Conservation (phyloP, 2,113 vertebrate species). For the Pandion haliaetus region DNA sequence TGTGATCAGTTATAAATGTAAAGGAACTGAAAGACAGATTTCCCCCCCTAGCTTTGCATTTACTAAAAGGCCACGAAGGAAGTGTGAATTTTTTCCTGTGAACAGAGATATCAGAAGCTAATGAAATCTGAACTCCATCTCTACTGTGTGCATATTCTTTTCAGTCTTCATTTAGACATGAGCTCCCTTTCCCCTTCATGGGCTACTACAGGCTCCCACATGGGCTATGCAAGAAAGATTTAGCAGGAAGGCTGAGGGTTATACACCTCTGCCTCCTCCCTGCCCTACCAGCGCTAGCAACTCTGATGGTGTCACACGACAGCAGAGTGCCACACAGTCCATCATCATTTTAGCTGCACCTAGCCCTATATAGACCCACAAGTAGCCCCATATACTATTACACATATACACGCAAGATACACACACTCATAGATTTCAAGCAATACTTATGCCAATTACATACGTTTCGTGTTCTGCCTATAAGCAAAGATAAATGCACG, state of each 20-base stretch:
- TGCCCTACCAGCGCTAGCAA: background rate
- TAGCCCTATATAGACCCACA: background rate
- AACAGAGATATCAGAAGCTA: conserved; percentile 54
- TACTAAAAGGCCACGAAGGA: conserved; percentile 69
- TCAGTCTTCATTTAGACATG: background rate
- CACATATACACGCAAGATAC: background rate
- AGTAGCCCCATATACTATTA: background rate
- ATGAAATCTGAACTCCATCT: conserved; percentile 65
- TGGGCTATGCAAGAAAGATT: background rate
- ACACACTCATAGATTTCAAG: background rate
- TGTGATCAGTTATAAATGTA: conserved; percentile 21
- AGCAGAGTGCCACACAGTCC: background rate
- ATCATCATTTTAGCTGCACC: background rate
- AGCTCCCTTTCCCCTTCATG: background rate
- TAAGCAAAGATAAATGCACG: background rate
- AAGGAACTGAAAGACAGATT: conserved; percentile 13
- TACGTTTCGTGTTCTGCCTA: fast-evolving
- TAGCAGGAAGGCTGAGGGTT: background rate
- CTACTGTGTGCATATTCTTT: conserved; percentile 9
- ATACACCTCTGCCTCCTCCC: background rate
- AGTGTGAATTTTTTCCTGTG: conserved; percentile 26
- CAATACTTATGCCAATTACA: background rate
- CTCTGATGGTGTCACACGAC: background rate
- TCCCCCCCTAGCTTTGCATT: conserved; percentile 21
- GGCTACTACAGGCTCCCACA: background rate